Evolutionary conservation across 2,888 invertebrate genomes (phyloP), one percentile per base, ranked within the genome.

Genomic region (Geotrupes spiniger): DNA sequence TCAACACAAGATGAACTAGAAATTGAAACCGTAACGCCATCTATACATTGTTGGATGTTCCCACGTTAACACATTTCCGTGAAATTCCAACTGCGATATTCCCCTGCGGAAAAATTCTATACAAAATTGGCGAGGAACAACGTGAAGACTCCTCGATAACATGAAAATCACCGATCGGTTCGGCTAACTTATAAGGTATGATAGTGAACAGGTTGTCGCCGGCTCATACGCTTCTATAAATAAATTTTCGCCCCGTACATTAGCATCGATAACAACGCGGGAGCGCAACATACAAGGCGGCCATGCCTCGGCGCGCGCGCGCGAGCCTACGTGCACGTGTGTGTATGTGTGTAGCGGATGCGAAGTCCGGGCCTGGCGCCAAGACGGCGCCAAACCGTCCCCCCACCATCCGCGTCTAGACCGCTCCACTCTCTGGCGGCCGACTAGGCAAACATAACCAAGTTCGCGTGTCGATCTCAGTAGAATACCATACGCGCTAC

Each of bases 371-470:
- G 63, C 69, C 70, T 71, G 71, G 65, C 65, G 67, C 64, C 68
- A 64, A 54, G 64, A 59, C 66, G 72, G 72, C 71, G 72, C 72
- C 72, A 67, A 53, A 51, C 46, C 47, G 58, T 56, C 56, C 59
- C 67, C 69, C 66, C 39, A 12, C 50, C 46, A 50, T 4, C 10
- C 25, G 8, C 17, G 65, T 61, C 63, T 63, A 66, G 67, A 68
- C 66, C 65, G 61, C 64, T 64, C 53, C 64, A 67, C 74, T 71
- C 74, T 71, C 73, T 74, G 70, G 72, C 74, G 73, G 74, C 71
- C 66, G 65, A 71, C 74, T 43, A 49, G 49, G 48, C 28, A 47
- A 45, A 41, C 40, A 46, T 44, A 33, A 42, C 28, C 45, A 31
- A 39, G 36, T 26, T 25, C 27, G 52, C 39, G 38, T 21, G 21